These are phyloP conservation scores for Drosophila santomea DNA, from an alignment of 1,140 invertebrate genomes.

Conservation along the genomic window DNA sequence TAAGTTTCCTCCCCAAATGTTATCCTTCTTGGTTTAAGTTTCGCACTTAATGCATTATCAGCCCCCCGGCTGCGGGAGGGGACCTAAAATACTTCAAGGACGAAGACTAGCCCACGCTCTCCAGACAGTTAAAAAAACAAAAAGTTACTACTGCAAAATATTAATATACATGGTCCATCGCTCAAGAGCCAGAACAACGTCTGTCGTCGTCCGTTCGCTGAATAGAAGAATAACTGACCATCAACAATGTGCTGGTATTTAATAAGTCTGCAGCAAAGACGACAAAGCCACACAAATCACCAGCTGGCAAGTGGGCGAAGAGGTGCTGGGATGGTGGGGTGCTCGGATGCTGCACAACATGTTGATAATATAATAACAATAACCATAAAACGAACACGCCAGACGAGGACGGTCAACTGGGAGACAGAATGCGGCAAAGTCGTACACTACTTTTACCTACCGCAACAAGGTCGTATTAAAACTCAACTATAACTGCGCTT, in stretches of 20 bases:
- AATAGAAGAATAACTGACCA: conserved; percentile 77
- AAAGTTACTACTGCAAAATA: conserved; percentile 28
- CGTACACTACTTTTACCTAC: conserved; percentile 52
- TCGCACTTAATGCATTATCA: conserved; percentile 31
- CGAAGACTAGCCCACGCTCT: conserved; percentile 59
- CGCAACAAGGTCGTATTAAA: conserved; percentile 58
- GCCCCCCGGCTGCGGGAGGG: conserved; percentile 31
- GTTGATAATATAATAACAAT: conserved; percentile 58
- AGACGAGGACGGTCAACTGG: background rate
- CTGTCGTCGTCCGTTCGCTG: conserved; percentile 32
- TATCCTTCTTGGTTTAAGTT: background rate
- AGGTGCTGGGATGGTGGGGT: conserved; percentile 4
- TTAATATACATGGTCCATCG: conserved; percentile 14
- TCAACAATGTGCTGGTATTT: conserved; percentile 76
- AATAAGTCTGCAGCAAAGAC: conserved; percentile 62
- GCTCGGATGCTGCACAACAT: conserved; percentile 30
- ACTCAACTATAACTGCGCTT: conserved; percentile 8
- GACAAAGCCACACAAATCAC: conserved; percentile 32
- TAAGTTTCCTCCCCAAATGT: background rate
- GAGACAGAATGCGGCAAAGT: conserved; percentile 4
- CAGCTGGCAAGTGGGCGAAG: conserved; percentile 3
- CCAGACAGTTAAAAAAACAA: conserved; percentile 65
- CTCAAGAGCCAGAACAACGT: conserved; percentile 13
- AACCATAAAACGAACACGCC: conserved; percentile 48
- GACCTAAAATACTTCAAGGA: conserved; percentile 80